Conservation (phyloP, 2,888 invertebrate genomes). For the Drosophila monieri region DNA sequence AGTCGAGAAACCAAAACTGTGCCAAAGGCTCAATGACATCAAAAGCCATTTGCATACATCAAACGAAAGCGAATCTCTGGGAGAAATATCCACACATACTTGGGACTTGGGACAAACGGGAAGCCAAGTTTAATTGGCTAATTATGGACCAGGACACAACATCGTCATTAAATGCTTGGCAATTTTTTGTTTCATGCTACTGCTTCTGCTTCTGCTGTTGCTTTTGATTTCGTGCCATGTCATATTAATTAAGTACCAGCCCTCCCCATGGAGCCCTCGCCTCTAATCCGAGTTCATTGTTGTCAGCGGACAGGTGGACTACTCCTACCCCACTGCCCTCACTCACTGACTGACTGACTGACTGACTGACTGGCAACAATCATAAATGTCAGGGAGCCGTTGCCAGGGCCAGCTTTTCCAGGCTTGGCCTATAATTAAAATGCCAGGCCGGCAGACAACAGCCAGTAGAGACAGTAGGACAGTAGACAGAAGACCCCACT, state of each 20-base stretch:
- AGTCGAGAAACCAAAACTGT: slow-evolving; percentile 25
- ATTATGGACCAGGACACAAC: slow-evolving; percentile 41
- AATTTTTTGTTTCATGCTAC: slow-evolving; percentile 20
- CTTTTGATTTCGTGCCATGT: slow-evolving; percentile 40
- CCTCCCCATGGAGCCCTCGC: slow-evolving; percentile 2
- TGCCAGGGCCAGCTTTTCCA: slow-evolving; percentile 37
- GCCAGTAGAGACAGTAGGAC: background rate
- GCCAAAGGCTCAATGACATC: slow-evolving; percentile 45
- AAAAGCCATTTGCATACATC: slow-evolving; percentile 43
- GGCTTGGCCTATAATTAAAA: slow-evolving; percentile 47
- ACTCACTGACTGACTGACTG: slow-evolving; percentile 10
- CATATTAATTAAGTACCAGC: slow-evolving; percentile 48
- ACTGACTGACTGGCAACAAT: slow-evolving; percentile 32
- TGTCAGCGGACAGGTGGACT: slow-evolving; percentile 35
- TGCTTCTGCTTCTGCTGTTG: slow-evolving; percentile 1
- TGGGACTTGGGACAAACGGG: background rate
- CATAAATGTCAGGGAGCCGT: slow-evolving; percentile 42
- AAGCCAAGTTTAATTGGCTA: slow-evolving; percentile 51
- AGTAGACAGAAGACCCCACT: slow-evolving; percentile 2
- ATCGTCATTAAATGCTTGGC: slow-evolving; percentile 51
- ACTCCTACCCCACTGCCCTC: background rate
- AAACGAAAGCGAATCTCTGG: slow-evolving; percentile 28
- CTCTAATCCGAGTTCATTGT: slow-evolving; percentile 37
- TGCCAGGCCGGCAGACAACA: slow-evolving; percentile 22
- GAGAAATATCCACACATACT: slow-evolving; percentile 4